Evolutionary conservation across 1,140 invertebrate species (phyloP).

Genomic region (Agrypnia vestita): DNA sequence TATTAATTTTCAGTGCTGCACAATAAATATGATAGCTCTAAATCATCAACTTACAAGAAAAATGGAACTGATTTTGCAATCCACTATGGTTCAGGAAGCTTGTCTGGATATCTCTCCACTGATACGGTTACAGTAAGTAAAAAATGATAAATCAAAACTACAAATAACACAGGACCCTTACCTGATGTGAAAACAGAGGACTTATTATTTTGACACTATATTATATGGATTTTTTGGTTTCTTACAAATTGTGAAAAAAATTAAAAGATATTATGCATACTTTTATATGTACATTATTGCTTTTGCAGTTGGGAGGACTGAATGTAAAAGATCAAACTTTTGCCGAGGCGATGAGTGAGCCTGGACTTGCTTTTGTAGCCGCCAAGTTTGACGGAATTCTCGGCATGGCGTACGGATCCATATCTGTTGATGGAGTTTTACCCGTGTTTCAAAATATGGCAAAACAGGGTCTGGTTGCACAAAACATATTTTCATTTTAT

Average conservation of each 20-base stretch:
- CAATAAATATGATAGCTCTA: conserved; percentile 94
- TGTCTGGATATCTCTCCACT: conserved; percentile 95
- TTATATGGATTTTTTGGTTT: no score
- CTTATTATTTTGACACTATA: no score
- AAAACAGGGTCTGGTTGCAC: conserved; percentile 83
- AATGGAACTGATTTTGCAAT: conserved; percentile 97
- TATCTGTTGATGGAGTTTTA: conserved; percentile 91
- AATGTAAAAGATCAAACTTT: conserved; percentile 90
- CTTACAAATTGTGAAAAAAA: no score
- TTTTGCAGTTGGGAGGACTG: conserved; percentile 80
- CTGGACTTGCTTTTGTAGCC: conserved; percentile 92
- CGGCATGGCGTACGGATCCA: conserved; percentile 92
- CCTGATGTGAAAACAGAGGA: no score
- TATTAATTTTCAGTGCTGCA: conserved; percentile 82
- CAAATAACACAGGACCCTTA: neutral
- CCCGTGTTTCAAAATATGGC: conserved; percentile 98
- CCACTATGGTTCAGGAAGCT: conserved; percentile 95
- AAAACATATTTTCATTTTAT: conserved; percentile 97
- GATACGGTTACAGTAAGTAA: conserved; percentile 85
- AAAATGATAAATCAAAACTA: neutral
- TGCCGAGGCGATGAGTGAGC: conserved; percentile 96
- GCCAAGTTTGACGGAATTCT: conserved; percentile 99
- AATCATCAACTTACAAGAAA: conserved; percentile 86
- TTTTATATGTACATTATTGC: no score
- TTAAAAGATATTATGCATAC: no score